Percentiles rank a stretch among this genome's conserved stretches.
phyloP scores from a whole-genome alignment of 2,888 invertebrate species.

The Diarsia rubi region DNA sequence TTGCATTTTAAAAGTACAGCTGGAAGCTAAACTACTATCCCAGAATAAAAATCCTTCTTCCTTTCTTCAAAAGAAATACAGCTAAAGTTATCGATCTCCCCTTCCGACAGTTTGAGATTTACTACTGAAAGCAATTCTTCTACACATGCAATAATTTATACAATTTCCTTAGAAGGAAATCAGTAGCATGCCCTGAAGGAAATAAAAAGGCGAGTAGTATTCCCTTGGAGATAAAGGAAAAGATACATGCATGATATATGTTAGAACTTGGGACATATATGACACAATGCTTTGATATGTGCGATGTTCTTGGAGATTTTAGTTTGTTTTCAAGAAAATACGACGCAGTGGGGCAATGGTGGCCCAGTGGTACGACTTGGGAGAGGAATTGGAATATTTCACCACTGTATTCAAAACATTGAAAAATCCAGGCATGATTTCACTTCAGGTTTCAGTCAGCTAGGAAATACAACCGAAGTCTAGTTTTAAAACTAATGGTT shows the following conservation, averaged over 20 bases:
- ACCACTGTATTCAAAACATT: not conserved
- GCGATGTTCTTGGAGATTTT: not conserved
- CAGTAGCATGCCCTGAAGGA: constrained; percentile 44
- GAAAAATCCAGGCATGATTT: not conserved
- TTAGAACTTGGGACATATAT: constrained; percentile 33
- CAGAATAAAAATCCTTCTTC: constrained; percentile 15
- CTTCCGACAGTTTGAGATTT: constrained; percentile 48
- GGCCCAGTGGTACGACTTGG: not conserved
- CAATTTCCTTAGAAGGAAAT: constrained; percentile 63
- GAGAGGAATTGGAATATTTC: not conserved
- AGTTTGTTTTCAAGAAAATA: not conserved
- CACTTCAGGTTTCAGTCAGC: not conserved
- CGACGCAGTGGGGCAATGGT: not conserved
- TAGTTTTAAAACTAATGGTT: not conserved
- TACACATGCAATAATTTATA: constrained; percentile 58
- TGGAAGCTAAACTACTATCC: not conserved
- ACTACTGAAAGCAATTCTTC: constrained; percentile 54
- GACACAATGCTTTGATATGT: constrained; percentile 24
- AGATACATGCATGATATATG: constrained; percentile 38
- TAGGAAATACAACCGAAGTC: not conserved
- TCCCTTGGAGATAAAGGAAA: constrained; percentile 32
- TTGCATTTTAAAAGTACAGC: not conserved
- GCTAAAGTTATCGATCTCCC: constrained; percentile 29
- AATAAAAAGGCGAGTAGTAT: constrained; percentile 48
- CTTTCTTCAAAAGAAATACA: constrained; percentile 36